phyloP scores from a whole-genome alignment of 2,113 vertebrate genomes.

The Halcyon malimbica region DNA sequence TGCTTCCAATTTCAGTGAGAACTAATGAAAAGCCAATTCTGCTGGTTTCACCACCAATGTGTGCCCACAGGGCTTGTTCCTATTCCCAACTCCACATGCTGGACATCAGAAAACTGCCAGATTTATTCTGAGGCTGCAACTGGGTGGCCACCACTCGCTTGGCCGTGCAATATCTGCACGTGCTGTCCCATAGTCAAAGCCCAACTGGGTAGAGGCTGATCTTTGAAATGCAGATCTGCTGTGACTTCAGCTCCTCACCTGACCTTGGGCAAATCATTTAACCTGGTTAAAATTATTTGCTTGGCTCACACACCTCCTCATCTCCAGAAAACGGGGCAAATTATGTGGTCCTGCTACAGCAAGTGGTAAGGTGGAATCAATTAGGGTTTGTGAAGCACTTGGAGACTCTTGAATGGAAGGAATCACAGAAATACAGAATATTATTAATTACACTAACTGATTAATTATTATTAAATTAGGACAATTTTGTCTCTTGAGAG shows the following conservation, averaged over 20 bases:
- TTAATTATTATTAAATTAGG: conserved; percentile 52
- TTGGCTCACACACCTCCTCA: neutral
- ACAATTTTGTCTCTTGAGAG: neutral
- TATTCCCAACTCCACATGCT: fast-evolving
- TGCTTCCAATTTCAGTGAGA: neutral
- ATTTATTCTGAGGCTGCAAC: neutral
- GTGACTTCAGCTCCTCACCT: neutral
- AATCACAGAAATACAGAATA: neutral
- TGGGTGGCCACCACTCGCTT: neutral
- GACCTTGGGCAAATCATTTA: neutral
- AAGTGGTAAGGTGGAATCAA: neutral
- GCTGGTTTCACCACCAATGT: neutral
- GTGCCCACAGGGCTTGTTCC: fast-evolving
- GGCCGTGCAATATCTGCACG: neutral
- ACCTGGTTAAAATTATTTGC: neutral
- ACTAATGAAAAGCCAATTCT: neutral
- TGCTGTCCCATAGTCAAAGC: neutral
- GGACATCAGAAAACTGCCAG: neutral
- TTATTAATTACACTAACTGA: conserved; percentile 15
- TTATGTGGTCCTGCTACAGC: neutral
- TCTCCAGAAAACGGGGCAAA: neutral
- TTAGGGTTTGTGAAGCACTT: neutral
- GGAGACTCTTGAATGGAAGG: neutral
- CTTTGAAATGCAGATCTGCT: neutral
- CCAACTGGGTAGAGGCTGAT: neutral